phyloP scores from a whole-genome alignment of 2,797 vertebrate genomes.

The Clarias fuscus region DNA sequence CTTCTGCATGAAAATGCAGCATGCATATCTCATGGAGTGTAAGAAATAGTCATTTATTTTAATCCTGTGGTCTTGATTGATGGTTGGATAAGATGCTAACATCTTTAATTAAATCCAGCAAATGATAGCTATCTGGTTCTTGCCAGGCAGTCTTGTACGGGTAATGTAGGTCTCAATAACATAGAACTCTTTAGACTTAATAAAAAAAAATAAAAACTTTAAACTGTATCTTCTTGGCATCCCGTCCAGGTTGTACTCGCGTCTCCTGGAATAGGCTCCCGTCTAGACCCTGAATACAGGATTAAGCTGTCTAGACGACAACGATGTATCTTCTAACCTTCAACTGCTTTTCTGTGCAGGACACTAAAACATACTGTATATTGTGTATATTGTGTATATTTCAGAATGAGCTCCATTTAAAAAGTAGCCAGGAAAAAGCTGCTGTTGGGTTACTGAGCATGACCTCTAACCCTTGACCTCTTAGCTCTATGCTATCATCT shows the following conservation, averaged over 20 bases:
- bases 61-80: neutral
- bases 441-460: neutral
- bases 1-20: too few species aligned
- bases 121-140: neutral
- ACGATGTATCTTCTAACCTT: too few species aligned
- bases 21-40: neutral
- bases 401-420: neutral
- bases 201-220: neutral
- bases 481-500: neutral
- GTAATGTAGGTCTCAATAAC: slow-evolving; percentile 30
- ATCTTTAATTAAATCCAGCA: neutral
- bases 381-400: neutral
- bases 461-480: neutral
- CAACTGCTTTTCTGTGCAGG: neutral
- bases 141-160: neutral
- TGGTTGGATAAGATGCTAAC: neutral
- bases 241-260: too few species aligned
- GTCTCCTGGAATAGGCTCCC: too few species aligned
- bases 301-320: too few species aligned
- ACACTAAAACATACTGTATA: neutral
- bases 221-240: too few species aligned
- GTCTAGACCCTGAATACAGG: too few species aligned
- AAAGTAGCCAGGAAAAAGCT: neutral
- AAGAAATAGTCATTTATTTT: neutral
- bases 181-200: slow-evolving; percentile 27